Base-by-base conservation (phyloP, 2,113 vertebrate species). In the Eublepharis macularius region DNA sequence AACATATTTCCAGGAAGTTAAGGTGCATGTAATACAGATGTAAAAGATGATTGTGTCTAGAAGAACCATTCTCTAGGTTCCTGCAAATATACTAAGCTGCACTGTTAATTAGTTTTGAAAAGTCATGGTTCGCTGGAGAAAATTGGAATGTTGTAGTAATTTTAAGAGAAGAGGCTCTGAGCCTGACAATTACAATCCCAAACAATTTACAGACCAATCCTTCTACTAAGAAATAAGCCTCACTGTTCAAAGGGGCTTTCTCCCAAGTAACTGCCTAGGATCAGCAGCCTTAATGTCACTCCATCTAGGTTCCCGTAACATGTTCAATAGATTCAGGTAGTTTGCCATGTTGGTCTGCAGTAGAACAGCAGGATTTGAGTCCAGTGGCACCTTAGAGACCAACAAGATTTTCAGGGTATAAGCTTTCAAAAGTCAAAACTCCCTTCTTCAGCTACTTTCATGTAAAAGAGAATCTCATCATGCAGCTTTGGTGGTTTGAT, bases 401-500 rank as follows among this genome's bases (percentile, higher is more conserved):
- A n/a, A n/a, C n/a, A n/a, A n/a, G n/a, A n/a, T n/a, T n/a, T n/a
- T n/a, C n/a, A n/a, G n/a, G n/a, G n/a, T n/a, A n/a, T n/a, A n/a
- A n/a, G n/a, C n/a, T n/a, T n/a, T n/a, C n/a, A n/a, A n/a, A n/a
- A n/a, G n/a, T n/a, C n/a, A n/a, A n/a, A n/a, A n/a, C n/a, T n/a
- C n/a, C n/a, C n/a, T n/a, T n/a, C n/a, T n/a, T n/a, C n/a, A n/a
- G n/a, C n/a, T n/a, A n/a, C n/a, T n/a, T n/a, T n/a, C n/a, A n/a
- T n/a, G n/a, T n/a, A 82, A 78, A 84, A 49, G 70, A 88, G 60
- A 70, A 70, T 80, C 32, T 78, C 80, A 89, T 93, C 87, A 84
- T 77, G 90, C 81, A 93, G 90, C 72, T 51, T 66, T 88, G 8
- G 83, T 43, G 89, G 75, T 65, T 92, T 86, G 89, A 93, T 91